Evolutionary conservation across 2,113 vertebrate genomes (phyloP), one percentile per base, ranked within the genome.

Genomic region (Prionailurus viverrinus): DNA sequence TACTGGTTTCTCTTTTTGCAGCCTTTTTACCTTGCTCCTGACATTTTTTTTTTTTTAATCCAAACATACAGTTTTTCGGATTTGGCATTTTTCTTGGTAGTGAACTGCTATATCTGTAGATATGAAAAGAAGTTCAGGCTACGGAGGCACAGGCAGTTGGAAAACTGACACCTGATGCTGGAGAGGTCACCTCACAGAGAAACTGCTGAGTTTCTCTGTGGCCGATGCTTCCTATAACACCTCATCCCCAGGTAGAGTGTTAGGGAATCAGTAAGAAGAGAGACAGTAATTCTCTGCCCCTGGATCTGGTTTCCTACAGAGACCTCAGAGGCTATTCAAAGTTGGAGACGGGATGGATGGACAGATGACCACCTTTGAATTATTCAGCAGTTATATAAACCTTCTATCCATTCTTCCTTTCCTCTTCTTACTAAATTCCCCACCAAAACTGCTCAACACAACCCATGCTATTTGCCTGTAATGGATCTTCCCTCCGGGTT

Each of bases 371-470:
- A 55, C 51, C 80, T 96, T 19, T 97, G 71, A 97, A 96, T 98
- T 97, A 97, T 61, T 97, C 82, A 97, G 81, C 36, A 88, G 91
- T 83, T 96, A 95, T 12, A 89, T 79, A 93, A 97, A 83, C 89
- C 82, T 53, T 95, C 45, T 76, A 4, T 79, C 73, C 66, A 13
- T 51, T 39, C 81, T 86, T 92, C 86, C 89, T 97, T 63, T 87
- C 48, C 5, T 71, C 93, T 25, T 14, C 45, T 25, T 29, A 18
- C 53, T n/a, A 25, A 93, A 61, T 39, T 53, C 68, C 51, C 61
- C 82, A 45, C 48, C 79, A 41, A 36, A 19, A 14, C 58, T 19
- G 39, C 55, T 73, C 66, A 27, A 9, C 18, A 19, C 80, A 53
- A 29, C 13, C 25, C 9, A 1, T 0, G 16, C 21, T 76, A 18